Evolutionary conservation across 2,113 vertebrate genomes (phyloP).

Genomic region (Emydocephalus ijimae): DNA sequence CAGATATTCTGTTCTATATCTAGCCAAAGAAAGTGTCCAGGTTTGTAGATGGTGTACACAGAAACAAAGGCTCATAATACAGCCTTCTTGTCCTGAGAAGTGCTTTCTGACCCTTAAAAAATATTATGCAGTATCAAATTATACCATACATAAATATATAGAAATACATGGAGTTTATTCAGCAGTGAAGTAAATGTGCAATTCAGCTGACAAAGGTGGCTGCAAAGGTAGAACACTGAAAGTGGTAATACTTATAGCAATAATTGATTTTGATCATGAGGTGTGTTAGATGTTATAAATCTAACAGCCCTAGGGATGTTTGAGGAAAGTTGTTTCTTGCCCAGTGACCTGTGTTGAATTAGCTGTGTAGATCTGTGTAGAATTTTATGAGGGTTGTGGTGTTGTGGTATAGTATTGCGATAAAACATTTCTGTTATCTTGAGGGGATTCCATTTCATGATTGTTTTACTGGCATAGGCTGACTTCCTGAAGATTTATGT

Average conservation of each 20-base stretch:
- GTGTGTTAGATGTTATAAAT: neutral
- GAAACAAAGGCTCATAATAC: neutral
- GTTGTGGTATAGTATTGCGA: neutral
- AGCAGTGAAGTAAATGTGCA: neutral
- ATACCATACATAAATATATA: neutral
- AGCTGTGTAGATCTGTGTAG: neutral
- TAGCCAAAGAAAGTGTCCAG: neutral
- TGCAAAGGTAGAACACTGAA: neutral
- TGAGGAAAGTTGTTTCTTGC: neutral
- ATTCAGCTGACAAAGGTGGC: neutral
- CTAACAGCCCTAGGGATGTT: neutral
- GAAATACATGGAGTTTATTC: neutral
- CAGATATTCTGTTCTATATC: neutral
- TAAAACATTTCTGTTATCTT: neutral
- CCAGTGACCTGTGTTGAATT: no score
- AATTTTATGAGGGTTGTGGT: neutral
- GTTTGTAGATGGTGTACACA: neutral
- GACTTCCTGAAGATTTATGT: neutral
- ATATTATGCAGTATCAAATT: neutral
- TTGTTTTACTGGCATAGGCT: neutral
- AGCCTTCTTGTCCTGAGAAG: neutral
- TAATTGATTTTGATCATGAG: neutral
- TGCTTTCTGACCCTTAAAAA: neutral
- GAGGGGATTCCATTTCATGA: neutral
- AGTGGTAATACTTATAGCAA: neutral